Evolutionary conservation across 1,140 invertebrate species (phyloP).

Genomic region (Cotesia typhae): DNA sequence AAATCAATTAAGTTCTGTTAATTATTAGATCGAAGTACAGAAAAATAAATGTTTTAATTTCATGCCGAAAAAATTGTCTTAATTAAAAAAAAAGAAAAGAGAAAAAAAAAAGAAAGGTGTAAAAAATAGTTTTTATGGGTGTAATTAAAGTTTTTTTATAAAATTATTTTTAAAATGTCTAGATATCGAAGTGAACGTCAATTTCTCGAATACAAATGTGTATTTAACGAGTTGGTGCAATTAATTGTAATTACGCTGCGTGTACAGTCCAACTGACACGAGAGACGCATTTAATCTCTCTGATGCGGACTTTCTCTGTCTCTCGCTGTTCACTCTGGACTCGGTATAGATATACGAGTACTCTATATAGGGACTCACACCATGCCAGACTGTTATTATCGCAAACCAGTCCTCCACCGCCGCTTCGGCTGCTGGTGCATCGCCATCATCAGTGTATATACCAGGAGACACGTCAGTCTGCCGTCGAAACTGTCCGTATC

Average conservation of each 20-base stretch:
- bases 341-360: no score
- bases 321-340: background rate
- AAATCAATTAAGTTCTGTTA: no score
- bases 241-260: slow-evolving; percentile 34
- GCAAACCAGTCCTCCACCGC: slow-evolving; percentile 33
- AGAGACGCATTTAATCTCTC: slow-evolving; percentile 30
- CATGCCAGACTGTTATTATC: slow-evolving; percentile 32
- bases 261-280: slow-evolving; percentile 29
- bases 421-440: background rate
- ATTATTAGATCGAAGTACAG: no score
- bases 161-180: background rate
- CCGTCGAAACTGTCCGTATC: slow-evolving; percentile 37
- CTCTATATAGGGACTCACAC: background rate
- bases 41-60: no score
- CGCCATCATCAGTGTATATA: slow-evolving; percentile 18
- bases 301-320: slow-evolving; percentile 7
- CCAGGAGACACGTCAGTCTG: slow-evolving; percentile 26
- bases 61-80: no score
- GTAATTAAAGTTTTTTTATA: background rate
- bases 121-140: no score
- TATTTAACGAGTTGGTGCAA: slow-evolving; percentile 28
- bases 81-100: no score
- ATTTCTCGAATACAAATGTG: slow-evolving; percentile 1
- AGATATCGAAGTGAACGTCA: slow-evolving; percentile 5
- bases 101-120: no score